Conservation (phyloP, 2,797 vertebrate genomes). For the Sciurus vulgaris region DNA sequence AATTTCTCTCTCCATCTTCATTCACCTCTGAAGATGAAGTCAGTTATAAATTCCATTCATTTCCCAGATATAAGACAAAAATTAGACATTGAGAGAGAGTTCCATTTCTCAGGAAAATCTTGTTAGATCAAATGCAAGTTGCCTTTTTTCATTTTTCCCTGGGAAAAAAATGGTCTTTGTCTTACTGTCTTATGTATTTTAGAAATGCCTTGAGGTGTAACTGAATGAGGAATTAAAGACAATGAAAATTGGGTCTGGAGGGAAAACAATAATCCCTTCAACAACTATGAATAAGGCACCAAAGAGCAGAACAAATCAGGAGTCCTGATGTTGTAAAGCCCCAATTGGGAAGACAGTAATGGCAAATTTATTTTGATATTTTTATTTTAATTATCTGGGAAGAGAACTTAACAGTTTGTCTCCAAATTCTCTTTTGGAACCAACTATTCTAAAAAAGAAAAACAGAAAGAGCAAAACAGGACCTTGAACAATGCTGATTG, state of each 20-base stretch:
- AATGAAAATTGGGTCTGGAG: background rate
- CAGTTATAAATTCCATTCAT: constrained; percentile 4
- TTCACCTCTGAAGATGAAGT: constrained; percentile 1
- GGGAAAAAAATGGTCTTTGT: background rate
- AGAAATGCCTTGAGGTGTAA: background rate
- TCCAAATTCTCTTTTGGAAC: background rate
- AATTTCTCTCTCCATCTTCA: background rate
- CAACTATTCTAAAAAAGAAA: background rate
- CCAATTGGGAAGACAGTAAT: background rate
- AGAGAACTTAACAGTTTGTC: background rate
- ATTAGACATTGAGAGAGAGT: background rate
- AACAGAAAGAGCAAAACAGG: background rate
- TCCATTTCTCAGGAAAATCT: constrained; percentile 12
- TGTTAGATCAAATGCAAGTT: background rate
- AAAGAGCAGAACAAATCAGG: background rate
- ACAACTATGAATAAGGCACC: background rate
- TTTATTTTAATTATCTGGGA: constrained; percentile 7
- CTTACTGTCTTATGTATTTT: background rate
- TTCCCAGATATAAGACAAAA: constrained; percentile 18
- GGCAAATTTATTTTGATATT: constrained; percentile 13
- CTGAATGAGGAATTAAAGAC: background rate
- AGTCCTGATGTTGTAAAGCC: background rate
- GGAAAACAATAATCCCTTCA: constrained; percentile 14
- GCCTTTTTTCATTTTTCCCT: constrained; percentile 18
- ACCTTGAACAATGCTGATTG: background rate